A percentile compares a stretch with the other conserved stretches of the same genome.
Evolutionary conservation across 2,113 vertebrate species (phyloP).

Genomic region (Caranx ignobilis): DNA sequence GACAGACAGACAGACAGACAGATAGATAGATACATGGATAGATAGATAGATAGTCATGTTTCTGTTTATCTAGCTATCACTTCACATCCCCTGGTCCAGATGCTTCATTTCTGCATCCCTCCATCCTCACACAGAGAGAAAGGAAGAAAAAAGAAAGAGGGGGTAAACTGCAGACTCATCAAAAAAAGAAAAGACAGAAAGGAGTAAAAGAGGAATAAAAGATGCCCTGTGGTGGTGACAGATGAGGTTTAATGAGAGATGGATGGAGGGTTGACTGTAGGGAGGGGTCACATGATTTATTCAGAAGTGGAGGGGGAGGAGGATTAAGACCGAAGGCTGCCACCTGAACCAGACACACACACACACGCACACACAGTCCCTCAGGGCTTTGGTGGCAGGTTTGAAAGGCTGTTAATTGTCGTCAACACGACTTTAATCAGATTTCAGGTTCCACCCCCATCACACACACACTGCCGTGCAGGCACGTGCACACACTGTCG

Average conservation of each 20-base stretch:
- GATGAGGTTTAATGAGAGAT: conserved; percentile 77
- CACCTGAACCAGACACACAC: conserved; percentile 89
- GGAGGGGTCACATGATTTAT: conserved; percentile 85
- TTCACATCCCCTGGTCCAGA: no score
- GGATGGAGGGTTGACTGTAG: conserved; percentile 77
- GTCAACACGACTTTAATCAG: conserved; percentile 98
- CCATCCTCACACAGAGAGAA: conserved; percentile 6
- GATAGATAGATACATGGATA: not conserved
- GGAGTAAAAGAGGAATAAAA: not conserved
- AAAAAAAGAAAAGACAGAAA: conserved; percentile 4
- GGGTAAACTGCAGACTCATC: conserved; percentile 28
- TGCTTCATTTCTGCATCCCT: not conserved
- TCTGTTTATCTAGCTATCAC: not conserved
- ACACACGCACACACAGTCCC: conserved; percentile 81
- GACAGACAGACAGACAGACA: not conserved
- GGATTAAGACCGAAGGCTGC: conserved; percentile 86
- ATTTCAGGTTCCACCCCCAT: conserved; percentile 83
- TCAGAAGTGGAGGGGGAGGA: conserved; percentile 79
- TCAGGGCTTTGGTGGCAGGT: conserved; percentile 69
- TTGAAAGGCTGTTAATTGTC: conserved; percentile 95
- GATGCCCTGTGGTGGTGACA: conserved; percentile 14
- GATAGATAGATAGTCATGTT: conserved; percentile 14
- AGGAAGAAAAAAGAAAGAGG: not conserved
- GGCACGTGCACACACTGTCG: not conserved
- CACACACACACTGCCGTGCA: conserved; percentile 64